Percentiles rank a stretch among this genome's conserved stretches.
Conservation (phyloP, 2,888 invertebrate genomes). For the Cacoxenus indagator region DNA sequence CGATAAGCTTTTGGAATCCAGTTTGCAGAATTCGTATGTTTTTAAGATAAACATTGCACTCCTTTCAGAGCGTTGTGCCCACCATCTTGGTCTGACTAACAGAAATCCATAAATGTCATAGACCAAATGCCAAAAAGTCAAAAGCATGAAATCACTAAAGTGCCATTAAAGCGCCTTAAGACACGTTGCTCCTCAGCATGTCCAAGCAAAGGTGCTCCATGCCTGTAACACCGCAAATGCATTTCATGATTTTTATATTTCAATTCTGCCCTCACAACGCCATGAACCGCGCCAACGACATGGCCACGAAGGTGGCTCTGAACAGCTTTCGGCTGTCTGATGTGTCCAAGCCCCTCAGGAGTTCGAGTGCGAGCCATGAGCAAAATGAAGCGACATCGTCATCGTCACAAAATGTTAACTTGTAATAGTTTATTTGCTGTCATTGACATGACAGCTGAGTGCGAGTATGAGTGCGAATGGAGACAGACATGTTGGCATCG, state of each 20-base stretch:
- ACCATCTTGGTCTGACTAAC: background rate
- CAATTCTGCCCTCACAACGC: background rate
- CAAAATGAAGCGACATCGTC: conserved; percentile 15
- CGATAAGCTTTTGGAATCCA: too few relatives aligned
- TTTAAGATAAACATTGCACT: too few relatives aligned
- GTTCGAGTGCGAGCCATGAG: background rate
- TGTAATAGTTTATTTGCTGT: conserved; percentile 44
- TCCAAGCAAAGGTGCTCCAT: background rate
- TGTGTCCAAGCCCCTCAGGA: background rate
- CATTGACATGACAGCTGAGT: conserved; percentile 43
- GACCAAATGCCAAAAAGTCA: conserved; percentile 2
- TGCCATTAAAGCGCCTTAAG: conserved; percentile 1
- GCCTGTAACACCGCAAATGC: background rate
- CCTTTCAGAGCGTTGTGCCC: too few relatives aligned
- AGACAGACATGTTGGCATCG: background rate
- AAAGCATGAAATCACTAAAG: conserved; percentile 15
- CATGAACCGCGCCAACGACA: background rate
- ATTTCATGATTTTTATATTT: background rate
- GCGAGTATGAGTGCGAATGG: background rate
- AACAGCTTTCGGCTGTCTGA: background rate
- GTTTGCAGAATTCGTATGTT: too few relatives aligned
- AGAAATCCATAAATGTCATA: conserved; percentile 9
- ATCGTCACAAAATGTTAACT: conserved; percentile 28
- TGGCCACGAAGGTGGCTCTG: background rate
- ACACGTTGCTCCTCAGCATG: background rate